These are phyloP conservation scores for Henricia sp. DNA, from an alignment of 53 echinoderm and acorn worm genomes.

Conservation along the genomic window DNA sequence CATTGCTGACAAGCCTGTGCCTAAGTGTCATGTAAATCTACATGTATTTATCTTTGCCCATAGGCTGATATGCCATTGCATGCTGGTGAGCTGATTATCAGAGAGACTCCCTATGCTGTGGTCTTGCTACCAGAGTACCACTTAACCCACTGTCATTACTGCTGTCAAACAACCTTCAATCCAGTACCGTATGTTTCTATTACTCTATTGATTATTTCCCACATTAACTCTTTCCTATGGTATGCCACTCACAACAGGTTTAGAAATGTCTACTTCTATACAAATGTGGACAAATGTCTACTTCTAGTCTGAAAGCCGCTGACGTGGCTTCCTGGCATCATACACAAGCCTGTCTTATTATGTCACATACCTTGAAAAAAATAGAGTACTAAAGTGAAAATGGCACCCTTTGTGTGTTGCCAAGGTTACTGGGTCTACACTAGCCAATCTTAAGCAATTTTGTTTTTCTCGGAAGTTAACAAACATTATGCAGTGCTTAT, in stretches of 20 bases:
- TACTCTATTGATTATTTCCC: background rate
- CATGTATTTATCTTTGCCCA: background rate
- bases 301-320: background rate
- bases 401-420: too few species aligned
- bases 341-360: too few species aligned
- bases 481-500: too few species aligned
- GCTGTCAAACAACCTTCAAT: constrained; percentile 52
- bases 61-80: constrained; percentile 69
- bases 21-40: too few species aligned
- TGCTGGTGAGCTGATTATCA: constrained; percentile 77
- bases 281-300: background rate
- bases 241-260: background rate
- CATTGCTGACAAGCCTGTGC: too few species aligned
- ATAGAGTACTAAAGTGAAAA: too few species aligned
- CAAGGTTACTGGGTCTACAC: too few species aligned
- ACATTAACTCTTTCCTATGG: background rate
- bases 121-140: constrained; percentile 70
- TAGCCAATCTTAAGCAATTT: too few species aligned
- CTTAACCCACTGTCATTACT: constrained; percentile 75
- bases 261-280: background rate
- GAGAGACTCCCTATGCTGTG: constrained; percentile 77
- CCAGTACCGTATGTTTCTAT: constrained; percentile 75
- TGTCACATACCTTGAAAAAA: too few species aligned
- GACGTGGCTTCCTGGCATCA: background rate
- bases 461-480: too few species aligned